A percentile compares a stretch with the other conserved stretches of the same genome.
phyloP scores from a whole-genome alignment of 2,888 invertebrate species.

The Ichneumon xanthorius region DNA sequence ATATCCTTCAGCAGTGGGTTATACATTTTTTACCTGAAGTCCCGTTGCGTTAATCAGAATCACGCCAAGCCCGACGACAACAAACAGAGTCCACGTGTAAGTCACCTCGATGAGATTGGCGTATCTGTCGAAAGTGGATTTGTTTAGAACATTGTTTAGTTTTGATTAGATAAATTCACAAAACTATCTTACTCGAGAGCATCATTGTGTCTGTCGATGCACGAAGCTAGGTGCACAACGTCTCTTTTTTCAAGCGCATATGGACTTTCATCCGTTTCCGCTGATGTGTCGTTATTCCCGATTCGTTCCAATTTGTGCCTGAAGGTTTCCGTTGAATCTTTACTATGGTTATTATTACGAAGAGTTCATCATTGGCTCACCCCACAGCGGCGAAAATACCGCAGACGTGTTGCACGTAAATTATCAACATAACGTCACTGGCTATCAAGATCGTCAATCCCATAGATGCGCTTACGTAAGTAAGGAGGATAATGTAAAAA shows the following conservation, averaged over 20 bases:
- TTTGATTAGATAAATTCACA: not conserved
- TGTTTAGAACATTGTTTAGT: not conserved
- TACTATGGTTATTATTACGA: not conserved
- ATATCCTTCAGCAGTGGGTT: too few species aligned
- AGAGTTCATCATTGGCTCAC: slow-evolving; percentile 16
- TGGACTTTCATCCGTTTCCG: not conserved
- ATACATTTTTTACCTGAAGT: not conserved
- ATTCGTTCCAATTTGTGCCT: slow-evolving; percentile 18
- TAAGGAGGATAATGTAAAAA: slow-evolving; percentile 39
- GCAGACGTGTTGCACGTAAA: not conserved
- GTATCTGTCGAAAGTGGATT: not conserved
- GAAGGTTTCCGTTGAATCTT: not conserved
- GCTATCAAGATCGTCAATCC: not conserved
- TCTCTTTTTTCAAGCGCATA: slow-evolving; percentile 2
- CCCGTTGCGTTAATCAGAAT: not conserved
- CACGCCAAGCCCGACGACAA: not conserved
- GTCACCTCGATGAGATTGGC: not conserved
- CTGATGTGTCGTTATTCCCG: not conserved
- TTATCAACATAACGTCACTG: not conserved
- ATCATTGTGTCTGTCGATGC: slow-evolving; percentile 22
- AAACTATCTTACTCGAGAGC: too few species aligned
- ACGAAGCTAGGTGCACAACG: not conserved
- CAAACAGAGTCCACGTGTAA: not conserved
- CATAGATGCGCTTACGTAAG: slow-evolving; percentile 10
- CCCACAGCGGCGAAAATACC: slow-evolving; percentile 30